A percentile compares a stretch with the other conserved stretches of the same genome.
phyloP scores from a whole-genome alignment of 2,113 vertebrate species.

The Abramis brama region DNA sequence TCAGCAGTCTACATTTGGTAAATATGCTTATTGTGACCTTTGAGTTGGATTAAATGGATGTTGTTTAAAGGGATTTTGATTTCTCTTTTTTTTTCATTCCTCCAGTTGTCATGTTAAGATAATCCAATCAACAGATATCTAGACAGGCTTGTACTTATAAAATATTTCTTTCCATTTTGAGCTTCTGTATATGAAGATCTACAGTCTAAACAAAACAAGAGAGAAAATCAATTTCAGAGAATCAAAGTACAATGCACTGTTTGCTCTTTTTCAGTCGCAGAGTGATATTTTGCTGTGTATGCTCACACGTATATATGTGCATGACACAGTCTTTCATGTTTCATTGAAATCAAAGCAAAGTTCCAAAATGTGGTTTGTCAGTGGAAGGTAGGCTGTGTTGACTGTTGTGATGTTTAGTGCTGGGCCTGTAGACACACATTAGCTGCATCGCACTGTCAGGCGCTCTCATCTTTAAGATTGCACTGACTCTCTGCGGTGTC shows the following conservation, averaged over 20 bases:
- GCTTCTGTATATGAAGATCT: not conserved
- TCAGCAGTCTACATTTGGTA: slow-evolving; percentile 19
- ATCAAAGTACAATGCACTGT: slow-evolving; percentile 12
- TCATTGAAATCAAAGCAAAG: slow-evolving; percentile 22
- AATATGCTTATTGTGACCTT: slow-evolving; percentile 50
- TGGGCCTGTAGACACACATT: slow-evolving; percentile 16
- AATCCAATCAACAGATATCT: slow-evolving; percentile 68
- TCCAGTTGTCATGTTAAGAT: slow-evolving; percentile 60
- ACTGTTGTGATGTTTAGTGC: slow-evolving; percentile 33
- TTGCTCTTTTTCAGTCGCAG: slow-evolving; percentile 37
- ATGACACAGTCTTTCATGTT: slow-evolving; percentile 10
- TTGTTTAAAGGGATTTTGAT: slow-evolving; percentile 59
- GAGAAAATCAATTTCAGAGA: not conserved
- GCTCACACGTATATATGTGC: not conserved
- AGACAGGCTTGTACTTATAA: slow-evolving; percentile 53
- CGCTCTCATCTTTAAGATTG: slow-evolving; percentile 45
- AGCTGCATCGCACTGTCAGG: slow-evolving; percentile 41
- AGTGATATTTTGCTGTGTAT: slow-evolving; percentile 31
- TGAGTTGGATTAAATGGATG: slow-evolving; percentile 60
- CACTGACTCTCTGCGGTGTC: slow-evolving; percentile 40
- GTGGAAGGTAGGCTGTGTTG: slow-evolving; percentile 27
- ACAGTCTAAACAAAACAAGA: not conserved
- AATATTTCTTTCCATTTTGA: slow-evolving; percentile 16
- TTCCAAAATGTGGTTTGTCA: slow-evolving; percentile 14
- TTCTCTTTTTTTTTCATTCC: slow-evolving; percentile 51